These are phyloP conservation scores for Leptinotarsa lineolata DNA, from an alignment of 1,140 invertebrate genomes.

Conservation along the genomic window DNA sequence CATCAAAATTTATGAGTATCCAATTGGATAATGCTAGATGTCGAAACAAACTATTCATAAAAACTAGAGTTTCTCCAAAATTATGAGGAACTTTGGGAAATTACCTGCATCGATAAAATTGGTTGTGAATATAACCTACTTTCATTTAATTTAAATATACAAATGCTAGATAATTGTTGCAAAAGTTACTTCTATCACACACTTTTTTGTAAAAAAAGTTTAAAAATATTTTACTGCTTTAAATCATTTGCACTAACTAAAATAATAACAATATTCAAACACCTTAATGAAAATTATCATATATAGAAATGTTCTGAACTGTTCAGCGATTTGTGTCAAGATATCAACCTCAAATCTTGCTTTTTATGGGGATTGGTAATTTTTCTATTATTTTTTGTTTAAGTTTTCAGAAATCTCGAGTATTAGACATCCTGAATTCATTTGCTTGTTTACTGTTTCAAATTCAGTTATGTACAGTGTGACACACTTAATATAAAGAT, in stretches of 20 bases:
- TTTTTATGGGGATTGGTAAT: no score
- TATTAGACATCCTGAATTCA: no score
- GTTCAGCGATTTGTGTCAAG: no score
- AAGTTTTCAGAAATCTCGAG: no score
- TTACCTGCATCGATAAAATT: conserved; percentile 16
- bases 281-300: conserved; percentile 22
- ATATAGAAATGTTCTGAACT: no score
- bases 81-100: conserved; percentile 8
- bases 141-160: conserved; percentile 31
- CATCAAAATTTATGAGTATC: background rate
- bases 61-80: conserved; percentile 1
- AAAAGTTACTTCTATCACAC: conserved; percentile 31
- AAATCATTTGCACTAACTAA: conserved; percentile 27
- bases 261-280: conserved; percentile 17
- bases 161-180: conserved; percentile 31
- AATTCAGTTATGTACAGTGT: no score
- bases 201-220: conserved; percentile 33
- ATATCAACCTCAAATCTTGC: no score
- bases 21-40: background rate
- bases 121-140: conserved; percentile 30
- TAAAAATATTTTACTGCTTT: conserved; percentile 28
- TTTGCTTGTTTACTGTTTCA: no score
- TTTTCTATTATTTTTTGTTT: no score
- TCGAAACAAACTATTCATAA: conserved; percentile 2
- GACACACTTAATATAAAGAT: no score